Evolutionary conservation across 2,113 vertebrate genomes (phyloP), one percentile per base, ranked within the genome.

Genomic region (Dicerorhinus sumatrensis): DNA sequence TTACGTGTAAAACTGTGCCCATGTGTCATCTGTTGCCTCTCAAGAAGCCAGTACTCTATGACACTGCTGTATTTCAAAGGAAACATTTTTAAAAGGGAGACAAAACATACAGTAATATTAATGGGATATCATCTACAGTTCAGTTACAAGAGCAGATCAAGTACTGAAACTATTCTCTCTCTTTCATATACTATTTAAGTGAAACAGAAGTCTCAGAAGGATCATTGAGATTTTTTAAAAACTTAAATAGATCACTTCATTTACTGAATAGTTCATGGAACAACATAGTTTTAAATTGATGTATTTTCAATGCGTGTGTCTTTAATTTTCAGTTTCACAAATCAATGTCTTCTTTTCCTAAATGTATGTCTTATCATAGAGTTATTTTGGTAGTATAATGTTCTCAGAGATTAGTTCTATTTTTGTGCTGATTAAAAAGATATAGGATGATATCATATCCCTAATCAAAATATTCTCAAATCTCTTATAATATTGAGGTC

Each of bases 401-500:
- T 76, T 87, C 54, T 93, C 72, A 65, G 39, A 25, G 2, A 46
- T 58, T 31, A 79, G 25, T 21, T 65, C 67, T 82, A 13, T 51
- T 75, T 58, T 46, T 82, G 42, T 75, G 33, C 17, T 92, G 18
- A 84, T 80, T 94, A 87, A 76, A 79, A 69, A 83, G 88, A 65
- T 33, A 83, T 2, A 69, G 39, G 17, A 12, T 83, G 73, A 39
- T 42, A 23, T 39, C 60, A 31, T 65, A 73, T 46, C 42, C 25
- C 48, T 84, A 25, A 86, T 33, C 54, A 83, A 97, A 92, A 67
- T 54, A 88, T 58, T 86, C 65, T 93, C 48, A 69, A 63, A 29
- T 87, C 36, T 69, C 56, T 95, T 91, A 39, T 90, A 92, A 91
- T 88, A 36, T 1, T 89, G 27, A 94, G 46, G 25, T 62, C 33